Conservation (phyloP, 2,888 invertebrate genomes). For the Amphipyra tragopoginis region DNA sequence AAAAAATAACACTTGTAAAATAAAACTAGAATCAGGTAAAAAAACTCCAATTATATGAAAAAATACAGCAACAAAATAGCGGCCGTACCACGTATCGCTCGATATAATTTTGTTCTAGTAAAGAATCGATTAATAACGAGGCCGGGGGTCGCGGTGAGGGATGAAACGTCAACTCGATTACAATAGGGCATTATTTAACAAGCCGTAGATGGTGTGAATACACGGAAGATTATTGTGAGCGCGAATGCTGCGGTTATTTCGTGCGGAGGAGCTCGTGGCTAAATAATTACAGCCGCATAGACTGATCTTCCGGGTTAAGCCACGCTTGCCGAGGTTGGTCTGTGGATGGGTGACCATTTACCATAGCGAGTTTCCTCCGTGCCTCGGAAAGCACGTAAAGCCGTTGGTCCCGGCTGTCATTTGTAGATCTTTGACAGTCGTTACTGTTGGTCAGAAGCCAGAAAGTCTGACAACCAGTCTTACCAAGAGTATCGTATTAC, state of each 20-base stretch:
- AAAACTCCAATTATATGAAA: conserved; percentile 15
- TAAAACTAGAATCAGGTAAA: conserved; percentile 1
- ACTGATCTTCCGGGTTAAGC: no score
- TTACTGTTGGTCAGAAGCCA: neutral
- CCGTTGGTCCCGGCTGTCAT: no score
- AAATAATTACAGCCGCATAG: no score
- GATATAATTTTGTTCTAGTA: conserved; percentile 40
- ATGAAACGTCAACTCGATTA: conserved; percentile 68
- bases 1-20: neutral
- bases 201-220: conserved; percentile 24
- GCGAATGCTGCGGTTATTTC: neutral
- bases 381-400: no score
- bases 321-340: no score
- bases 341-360: no score
- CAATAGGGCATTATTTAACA: conserved; percentile 68
- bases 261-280: no score
- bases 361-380: no score
- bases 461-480: no score
- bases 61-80: conserved; percentile 22
- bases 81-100: conserved; percentile 13
- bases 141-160: conserved; percentile 59
- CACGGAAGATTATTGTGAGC: conserved; percentile 1
- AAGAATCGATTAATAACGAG: conserved; percentile 66
- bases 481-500: no score
- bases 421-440: no score